These are phyloP conservation scores for Myopa testacea DNA, from an alignment of 2,888 invertebrate genomes.

Conservation along the genomic window DNA sequence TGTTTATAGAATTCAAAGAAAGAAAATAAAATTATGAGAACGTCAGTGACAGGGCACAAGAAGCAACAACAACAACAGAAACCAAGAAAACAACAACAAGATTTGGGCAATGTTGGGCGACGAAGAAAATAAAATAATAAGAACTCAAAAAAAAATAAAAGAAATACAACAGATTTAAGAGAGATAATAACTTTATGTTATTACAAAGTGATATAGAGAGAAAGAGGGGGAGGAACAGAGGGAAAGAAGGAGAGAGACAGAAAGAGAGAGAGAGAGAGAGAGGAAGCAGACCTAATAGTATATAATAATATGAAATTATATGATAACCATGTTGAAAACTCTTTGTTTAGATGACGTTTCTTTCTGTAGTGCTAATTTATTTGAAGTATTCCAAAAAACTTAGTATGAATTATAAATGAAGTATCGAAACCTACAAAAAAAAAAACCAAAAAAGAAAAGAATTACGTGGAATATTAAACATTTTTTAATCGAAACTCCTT, in stretches of 20 bases:
- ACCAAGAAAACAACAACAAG: neutral
- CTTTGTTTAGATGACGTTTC: too few relatives aligned
- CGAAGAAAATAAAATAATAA: neutral
- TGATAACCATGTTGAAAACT: too few relatives aligned
- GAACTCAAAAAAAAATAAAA: neutral
- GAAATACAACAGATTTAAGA: neutral
- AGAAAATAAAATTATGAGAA: conserved; percentile 43
- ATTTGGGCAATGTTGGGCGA: neutral
- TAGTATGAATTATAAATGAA: neutral
- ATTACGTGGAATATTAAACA: neutral
- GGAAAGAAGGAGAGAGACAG: too few relatives aligned
- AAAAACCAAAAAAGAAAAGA: neutral
- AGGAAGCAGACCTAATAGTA: neutral
- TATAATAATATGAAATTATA: too few relatives aligned
- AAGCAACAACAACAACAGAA: conserved; percentile 10
- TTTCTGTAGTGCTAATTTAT: too few relatives aligned
- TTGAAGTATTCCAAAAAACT: neutral
- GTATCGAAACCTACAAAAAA: neutral
- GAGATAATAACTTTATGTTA: too few relatives aligned
- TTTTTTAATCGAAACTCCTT: too few relatives aligned
- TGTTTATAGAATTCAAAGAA: conserved; percentile 49
- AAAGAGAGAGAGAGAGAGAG: neutral
- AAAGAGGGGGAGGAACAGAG: neutral
- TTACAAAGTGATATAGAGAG: neutral
- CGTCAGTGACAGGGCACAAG: conserved; percentile 35